Evolutionary conservation across 2,113 vertebrate species (phyloP).

Genomic region (Passer montanus): DNA sequence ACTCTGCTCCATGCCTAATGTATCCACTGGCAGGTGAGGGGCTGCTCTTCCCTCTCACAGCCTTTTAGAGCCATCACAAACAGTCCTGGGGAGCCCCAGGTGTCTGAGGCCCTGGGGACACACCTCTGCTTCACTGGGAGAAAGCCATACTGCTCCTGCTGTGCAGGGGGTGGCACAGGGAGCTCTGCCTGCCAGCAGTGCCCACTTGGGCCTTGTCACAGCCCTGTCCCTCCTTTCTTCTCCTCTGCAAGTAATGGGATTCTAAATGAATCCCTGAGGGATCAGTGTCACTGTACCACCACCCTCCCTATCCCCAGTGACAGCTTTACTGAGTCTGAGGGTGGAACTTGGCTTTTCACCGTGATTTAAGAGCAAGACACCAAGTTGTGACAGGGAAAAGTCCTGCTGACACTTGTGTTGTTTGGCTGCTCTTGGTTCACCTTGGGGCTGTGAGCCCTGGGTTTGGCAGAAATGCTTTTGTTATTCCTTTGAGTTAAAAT

Average conservation of each 20-base stretch:
- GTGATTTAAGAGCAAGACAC: background rate
- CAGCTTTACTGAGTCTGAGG: background rate
- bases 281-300: background rate
- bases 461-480: background rate
- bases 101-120: background rate
- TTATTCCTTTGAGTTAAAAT: background rate
- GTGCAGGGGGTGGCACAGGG: background rate
- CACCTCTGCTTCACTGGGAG: background rate
- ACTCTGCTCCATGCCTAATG: background rate
- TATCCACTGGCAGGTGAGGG: background rate
- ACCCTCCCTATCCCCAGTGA: background rate
- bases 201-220: background rate
- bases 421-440: background rate
- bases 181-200: background rate
- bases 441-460: background rate
- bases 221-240: background rate
- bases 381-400: accelerated
- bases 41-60: background rate
- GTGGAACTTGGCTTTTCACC: background rate
- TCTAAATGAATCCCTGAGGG: background rate
- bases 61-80: background rate
- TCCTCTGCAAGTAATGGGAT: background rate
- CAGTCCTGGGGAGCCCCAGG: background rate
- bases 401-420: background rate
- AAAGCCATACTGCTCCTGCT: background rate